A percentile compares a stretch with the other conserved stretches of the same genome.
phyloP scores from a whole-genome alignment of 2,888 invertebrate species.

The Trachelus troglodyta region DNA sequence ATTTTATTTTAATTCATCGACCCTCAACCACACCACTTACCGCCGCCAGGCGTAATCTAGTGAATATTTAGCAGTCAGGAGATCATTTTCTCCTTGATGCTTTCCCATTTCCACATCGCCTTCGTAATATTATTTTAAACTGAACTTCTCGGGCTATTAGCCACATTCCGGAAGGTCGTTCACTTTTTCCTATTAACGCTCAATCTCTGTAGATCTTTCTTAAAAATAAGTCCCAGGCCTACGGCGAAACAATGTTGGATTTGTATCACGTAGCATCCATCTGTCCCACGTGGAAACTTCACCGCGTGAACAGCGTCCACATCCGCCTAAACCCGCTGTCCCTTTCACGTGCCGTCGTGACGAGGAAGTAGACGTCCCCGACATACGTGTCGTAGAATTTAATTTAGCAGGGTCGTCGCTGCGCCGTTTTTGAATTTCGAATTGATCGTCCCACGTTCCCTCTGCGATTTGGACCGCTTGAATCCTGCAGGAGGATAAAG shows the following conservation, averaged over 20 bases:
- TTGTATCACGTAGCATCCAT: neutral
- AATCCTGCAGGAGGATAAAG: neutral
- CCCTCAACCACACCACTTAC: constrained; percentile 7
- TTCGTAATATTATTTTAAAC: neutral
- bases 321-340: neutral
- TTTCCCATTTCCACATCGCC: neutral
- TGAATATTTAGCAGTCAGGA: constrained; percentile 17
- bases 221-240: neutral
- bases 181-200: neutral
- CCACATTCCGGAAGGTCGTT: neutral
- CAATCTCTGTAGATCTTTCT: neutral
- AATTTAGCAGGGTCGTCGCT: neutral
- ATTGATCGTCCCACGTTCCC: neutral
- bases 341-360: neutral
- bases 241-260: neutral
- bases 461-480: neutral
- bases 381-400: neutral
- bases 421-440: neutral
- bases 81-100: constrained; percentile 10
- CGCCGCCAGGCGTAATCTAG: constrained; percentile 9
- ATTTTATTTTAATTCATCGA: constrained; percentile 3
- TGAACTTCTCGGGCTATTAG: neutral
- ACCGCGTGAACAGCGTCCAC: neutral
- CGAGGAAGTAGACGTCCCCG: neutral
- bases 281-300: neutral